Evolutionary conservation across 1,140 invertebrate species (phyloP).

Genomic region (Drosophila ananassae): DNA sequence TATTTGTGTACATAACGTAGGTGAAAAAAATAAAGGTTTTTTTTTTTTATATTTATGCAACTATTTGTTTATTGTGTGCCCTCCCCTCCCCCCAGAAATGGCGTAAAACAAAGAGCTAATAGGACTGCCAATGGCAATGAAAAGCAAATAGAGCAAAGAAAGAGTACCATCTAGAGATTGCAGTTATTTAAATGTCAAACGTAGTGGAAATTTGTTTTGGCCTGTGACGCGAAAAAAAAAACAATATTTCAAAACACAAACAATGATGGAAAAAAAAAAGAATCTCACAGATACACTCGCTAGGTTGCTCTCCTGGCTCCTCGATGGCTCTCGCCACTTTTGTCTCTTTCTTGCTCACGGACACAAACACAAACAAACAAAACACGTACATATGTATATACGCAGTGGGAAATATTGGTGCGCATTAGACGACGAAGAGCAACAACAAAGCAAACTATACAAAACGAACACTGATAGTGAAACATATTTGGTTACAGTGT

Average conservation of each 20-base stretch:
- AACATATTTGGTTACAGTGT: conserved; percentile 61
- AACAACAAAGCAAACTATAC: conserved; percentile 52
- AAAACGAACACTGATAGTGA: conserved; percentile 66
- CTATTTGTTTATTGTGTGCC: conserved; percentile 37
- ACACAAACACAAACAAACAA: conserved; percentile 14
- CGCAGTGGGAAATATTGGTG: conserved; percentile 27
- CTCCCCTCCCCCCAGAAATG: conserved; percentile 20
- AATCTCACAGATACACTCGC: conserved; percentile 38
- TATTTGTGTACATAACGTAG: conserved; percentile 20
- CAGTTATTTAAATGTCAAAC: conserved; percentile 49
- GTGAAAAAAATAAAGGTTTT: background rate
- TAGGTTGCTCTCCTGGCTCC: background rate
- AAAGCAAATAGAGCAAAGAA: background rate
- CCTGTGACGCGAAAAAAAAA: conserved; percentile 42
- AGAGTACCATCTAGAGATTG: conserved; percentile 9
- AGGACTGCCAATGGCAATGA: conserved; percentile 3
- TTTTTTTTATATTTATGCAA: conserved; percentile 33
- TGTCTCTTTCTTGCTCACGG: background rate
- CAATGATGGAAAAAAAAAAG: conserved; percentile 49
- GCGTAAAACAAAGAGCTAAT: conserved; percentile 47
- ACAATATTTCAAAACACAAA: conserved; percentile 50
- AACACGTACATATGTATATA: conserved; percentile 19
- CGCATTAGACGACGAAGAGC: conserved; percentile 52
- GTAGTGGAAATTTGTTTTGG: conserved; percentile 49
- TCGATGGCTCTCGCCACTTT: background rate